Conservation (phyloP, 2,113 vertebrate species). For the Electrona antarctica region DNA sequence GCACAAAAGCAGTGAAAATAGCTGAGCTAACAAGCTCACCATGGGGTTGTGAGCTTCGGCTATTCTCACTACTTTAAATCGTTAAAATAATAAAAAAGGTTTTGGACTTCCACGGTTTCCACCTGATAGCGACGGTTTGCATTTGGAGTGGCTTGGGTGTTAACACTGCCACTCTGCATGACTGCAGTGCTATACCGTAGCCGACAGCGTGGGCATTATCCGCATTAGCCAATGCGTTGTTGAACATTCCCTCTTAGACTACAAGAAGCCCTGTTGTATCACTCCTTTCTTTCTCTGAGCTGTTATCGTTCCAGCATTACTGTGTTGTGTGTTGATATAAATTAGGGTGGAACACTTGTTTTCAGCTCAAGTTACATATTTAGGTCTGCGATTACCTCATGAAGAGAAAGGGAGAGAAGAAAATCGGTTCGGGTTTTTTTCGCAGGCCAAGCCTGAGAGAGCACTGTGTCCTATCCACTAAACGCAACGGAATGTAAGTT, state of each 20-base stretch:
- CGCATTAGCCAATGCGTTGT: constrained; percentile 20
- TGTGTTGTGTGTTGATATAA: constrained; percentile 21
- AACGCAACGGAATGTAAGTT: constrained; percentile 33
- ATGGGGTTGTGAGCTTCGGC: too few species aligned
- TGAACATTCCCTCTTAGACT: constrained; percentile 2
- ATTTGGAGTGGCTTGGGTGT: neutral
- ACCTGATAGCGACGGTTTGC: too few species aligned
- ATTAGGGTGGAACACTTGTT: constrained; percentile 27
- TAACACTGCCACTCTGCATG: neutral
- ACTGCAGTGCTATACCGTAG: neutral
- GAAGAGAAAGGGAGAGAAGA: constrained; percentile 13
- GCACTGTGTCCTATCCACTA: constrained; percentile 18
- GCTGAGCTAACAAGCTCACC: too few species aligned
- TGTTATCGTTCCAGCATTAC: constrained; percentile 1
- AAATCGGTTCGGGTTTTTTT: neutral
- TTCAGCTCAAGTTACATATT: constrained; percentile 7
- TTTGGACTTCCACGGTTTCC: too few species aligned
- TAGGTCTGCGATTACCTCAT: constrained; percentile 12
- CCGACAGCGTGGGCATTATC: constrained; percentile 56
- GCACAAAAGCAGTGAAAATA: too few species aligned
- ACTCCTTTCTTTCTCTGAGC: constrained; percentile 13
- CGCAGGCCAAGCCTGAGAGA: constrained; percentile 12
- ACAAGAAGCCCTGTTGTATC: constrained; percentile 17
- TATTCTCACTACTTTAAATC: too few species aligned
- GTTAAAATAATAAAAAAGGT: too few species aligned